Evolutionary conservation across 2,888 invertebrate genomes (phyloP), one percentile per base, ranked within the genome.

Genomic region (Rotaria sp.): DNA sequence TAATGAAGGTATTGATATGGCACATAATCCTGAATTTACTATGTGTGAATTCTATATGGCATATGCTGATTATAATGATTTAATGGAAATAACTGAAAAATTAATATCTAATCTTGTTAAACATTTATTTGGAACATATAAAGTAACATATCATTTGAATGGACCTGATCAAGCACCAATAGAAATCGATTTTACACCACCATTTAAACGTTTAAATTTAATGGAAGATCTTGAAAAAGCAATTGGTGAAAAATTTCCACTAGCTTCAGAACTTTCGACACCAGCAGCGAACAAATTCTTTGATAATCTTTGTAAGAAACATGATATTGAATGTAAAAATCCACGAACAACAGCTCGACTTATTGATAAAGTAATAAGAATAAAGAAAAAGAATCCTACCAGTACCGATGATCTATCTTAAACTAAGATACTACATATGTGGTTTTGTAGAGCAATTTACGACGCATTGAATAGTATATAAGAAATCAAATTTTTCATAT

Each of bases 21-120:
- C 98, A 0, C 99, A 99, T 90, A 99, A 99, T 92, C 99, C 99
- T 0, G 99, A 99, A 92, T 99, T 99, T 90, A 99, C 99, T 0
- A 97, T 97, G 15, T 97, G 97, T 90, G 99, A 99, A 92, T 99
- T 99, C 92, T 99, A 99, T 92, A 99, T 99, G 97, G 99, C 99
- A 0, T 99, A 99, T 92, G 99, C 99, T 30, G 99, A 99, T 92
- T 99, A 99, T 90, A 94, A 96, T 91, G 98, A 99, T 92, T 90
- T 99, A 21, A 96, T 99, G 92, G 92, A 93, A 48, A 94, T 99
- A 80, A 97, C 98, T 0, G 99, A 99, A 92, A 93, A 94, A 86
- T 93, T 99, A 93, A 88, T 99, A 26, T 95, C 97, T 26, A 91
- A 96, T 85, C 95, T 99, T 96, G 98, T 99, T 0, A 94, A 95